Evolutionary conservation across 1,140 invertebrate species (phyloP).

Genomic region (Pachyrhynchus sulphureomaculatus): DNA sequence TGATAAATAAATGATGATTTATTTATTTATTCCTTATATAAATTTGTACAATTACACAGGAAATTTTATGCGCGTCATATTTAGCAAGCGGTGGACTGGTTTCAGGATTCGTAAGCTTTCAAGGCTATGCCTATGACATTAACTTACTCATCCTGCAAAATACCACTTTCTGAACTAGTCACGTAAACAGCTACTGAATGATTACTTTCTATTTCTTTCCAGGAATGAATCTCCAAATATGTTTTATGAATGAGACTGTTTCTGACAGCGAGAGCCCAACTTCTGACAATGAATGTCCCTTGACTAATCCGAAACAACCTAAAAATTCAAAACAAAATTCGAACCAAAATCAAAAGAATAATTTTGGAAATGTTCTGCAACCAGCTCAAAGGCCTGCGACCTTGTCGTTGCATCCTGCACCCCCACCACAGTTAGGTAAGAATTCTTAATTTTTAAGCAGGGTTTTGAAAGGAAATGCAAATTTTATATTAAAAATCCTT

Average conservation of each 20-base stretch:
- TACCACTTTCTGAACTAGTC: too few relatives aligned
- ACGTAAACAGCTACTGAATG: too few relatives aligned
- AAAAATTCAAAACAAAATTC: slow-evolving; percentile 43
- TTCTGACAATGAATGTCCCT: slow-evolving; percentile 63
- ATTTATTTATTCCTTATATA: too few relatives aligned
- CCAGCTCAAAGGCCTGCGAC: slow-evolving; percentile 45
- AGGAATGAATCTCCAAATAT: slow-evolving; percentile 92
- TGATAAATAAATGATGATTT: too few relatives aligned
- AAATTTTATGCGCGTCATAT: too few relatives aligned
- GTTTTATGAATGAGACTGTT: slow-evolving; percentile 92
- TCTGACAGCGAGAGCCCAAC: slow-evolving; percentile 77
- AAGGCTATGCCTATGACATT: too few relatives aligned
- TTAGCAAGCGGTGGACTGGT: too few relatives aligned
- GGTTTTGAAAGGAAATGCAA: too few relatives aligned
- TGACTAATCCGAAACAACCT: slow-evolving; percentile 46
- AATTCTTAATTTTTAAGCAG: background rate
- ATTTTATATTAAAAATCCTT: too few relatives aligned
- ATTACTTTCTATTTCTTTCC: slow-evolving; percentile 48
- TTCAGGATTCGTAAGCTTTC: too few relatives aligned
- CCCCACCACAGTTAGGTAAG: slow-evolving; percentile 11
- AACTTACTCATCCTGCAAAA: too few relatives aligned
- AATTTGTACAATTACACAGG: too few relatives aligned
- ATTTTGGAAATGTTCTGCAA: slow-evolving; percentile 26
- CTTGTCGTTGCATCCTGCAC: slow-evolving; percentile 44
- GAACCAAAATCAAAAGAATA: slow-evolving; percentile 29